Conservation (phyloP, 37 sponge, comb jelly and placozoan genomes). For the Beroe ovata region DNA sequence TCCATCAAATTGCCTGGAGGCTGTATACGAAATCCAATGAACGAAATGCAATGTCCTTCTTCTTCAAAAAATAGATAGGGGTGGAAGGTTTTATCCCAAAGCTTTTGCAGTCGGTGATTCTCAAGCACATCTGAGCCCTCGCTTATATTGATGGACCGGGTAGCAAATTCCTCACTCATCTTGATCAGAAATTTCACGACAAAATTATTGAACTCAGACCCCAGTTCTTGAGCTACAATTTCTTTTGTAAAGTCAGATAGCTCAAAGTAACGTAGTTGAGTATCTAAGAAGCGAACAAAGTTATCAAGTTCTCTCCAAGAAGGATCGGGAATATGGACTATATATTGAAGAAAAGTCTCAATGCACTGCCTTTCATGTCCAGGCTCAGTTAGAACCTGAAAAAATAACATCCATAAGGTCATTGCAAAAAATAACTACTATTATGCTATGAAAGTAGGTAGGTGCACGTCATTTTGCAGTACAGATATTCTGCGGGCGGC, state of each 20-base stretch:
- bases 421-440: too few species aligned
- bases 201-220: conserved; percentile 74
- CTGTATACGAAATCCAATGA: conserved; percentile 80
- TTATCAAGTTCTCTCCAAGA: conserved; percentile 84
- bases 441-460: too few species aligned
- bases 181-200: conserved; percentile 86
- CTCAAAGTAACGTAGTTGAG: conserved; percentile 81
- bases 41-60: conserved; percentile 78
- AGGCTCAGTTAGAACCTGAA: conserved; percentile 12
- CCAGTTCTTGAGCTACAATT: background rate
- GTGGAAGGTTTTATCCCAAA: conserved; percentile 75
- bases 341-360: conserved; percentile 68
- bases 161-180: conserved; percentile 73
- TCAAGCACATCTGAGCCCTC: conserved; percentile 36
- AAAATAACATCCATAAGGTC: too few species aligned
- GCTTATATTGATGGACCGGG: conserved; percentile 29
- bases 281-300: conserved; percentile 81
- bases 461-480: too few species aligned
- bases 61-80: conserved; percentile 95
- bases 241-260: conserved; percentile 67
- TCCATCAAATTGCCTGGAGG: conserved; percentile 38
- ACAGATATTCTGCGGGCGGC: too few species aligned
- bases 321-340: conserved; percentile 70
- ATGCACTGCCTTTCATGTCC: conserved; percentile 68
- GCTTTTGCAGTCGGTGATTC: conserved; percentile 24